Evolutionary conservation across 2,888 invertebrate genomes (phyloP).

Genomic region (Mactromeris polynyma): DNA sequence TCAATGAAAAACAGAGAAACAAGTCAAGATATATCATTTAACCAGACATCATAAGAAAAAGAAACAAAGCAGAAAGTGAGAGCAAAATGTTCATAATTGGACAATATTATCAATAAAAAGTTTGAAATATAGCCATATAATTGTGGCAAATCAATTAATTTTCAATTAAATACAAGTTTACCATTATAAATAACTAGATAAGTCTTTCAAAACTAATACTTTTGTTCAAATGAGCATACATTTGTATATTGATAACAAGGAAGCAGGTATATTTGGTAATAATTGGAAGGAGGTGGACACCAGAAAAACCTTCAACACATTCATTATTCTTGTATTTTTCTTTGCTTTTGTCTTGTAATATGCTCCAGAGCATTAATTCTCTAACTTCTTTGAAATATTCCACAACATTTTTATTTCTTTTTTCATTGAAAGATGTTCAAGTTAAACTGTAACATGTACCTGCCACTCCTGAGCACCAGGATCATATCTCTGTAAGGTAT

Average conservation of each 20-base stretch:
- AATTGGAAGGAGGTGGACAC: too few relatives aligned
- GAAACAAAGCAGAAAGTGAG: neutral
- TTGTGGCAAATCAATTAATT: neutral
- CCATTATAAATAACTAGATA: neutral
- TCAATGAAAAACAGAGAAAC: neutral
- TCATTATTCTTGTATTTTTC: too few relatives aligned
- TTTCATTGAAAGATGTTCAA: neutral
- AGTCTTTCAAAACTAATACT: neutral
- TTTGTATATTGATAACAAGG: too few relatives aligned
- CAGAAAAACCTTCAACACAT: too few relatives aligned
- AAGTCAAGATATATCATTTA: neutral
- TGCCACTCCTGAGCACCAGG: conserved; percentile 85
- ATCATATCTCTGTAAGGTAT: conserved; percentile 82
- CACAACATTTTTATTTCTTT: too few relatives aligned
- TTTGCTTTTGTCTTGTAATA: too few relatives aligned
- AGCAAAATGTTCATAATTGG: neutral
- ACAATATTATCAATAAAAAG: neutral
- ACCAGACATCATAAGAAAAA: neutral
- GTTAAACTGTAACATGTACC: conserved; percentile 70
- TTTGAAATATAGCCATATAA: neutral
- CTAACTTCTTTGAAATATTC: too few relatives aligned
- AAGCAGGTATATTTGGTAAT: too few relatives aligned
- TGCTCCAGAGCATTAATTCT: too few relatives aligned
- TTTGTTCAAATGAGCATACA: too few relatives aligned
- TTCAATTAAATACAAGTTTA: neutral